These are phyloP conservation scores for Drosophila triauraria DNA, from an alignment of 1,140 invertebrate genomes.

Conservation along the genomic window DNA sequence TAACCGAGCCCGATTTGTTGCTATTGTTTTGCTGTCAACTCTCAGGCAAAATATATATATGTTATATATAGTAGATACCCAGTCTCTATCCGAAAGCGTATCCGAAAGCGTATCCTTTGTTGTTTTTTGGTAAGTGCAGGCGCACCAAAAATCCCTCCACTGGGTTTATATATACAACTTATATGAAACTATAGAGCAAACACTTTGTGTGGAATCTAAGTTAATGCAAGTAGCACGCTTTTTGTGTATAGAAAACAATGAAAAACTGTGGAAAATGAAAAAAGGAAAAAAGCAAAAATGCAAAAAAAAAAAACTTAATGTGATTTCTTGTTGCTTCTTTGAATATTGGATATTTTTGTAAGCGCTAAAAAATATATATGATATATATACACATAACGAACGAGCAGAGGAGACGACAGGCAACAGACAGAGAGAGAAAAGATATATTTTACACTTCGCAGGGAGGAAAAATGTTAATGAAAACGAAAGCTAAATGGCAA, in stretches of 20 bases:
- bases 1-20: constrained; percentile 37
- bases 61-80: neutral
- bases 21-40: constrained; percentile 25
- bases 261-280: constrained; percentile 5
- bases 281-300: constrained; percentile 5
- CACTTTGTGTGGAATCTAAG: constrained; percentile 39
- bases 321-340: constrained; percentile 82
- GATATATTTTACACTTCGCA: constrained; percentile 51
- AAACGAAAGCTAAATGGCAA: neutral
- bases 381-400: constrained; percentile 43
- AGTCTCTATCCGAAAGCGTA: constrained; percentile 3
- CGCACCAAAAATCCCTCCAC: constrained; percentile 71
- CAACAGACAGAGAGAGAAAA: constrained; percentile 36
- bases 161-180: constrained; percentile 53
- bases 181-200: constrained; percentile 38
- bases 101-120: neutral
- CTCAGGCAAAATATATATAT: constrained; percentile 29
- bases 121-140: constrained; percentile 63
- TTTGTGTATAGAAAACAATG: constrained; percentile 68
- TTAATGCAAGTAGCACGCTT: constrained; percentile 75
- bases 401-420: constrained; percentile 9
- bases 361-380: constrained; percentile 54
- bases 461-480: neutral
- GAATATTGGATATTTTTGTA: constrained; percentile 77
- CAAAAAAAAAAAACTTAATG: constrained; percentile 62